A percentile compares a stretch with the other conserved stretches of the same genome.
Conservation (phyloP, 1,140 invertebrate species). For the Campoletis sonorensis region DNA sequence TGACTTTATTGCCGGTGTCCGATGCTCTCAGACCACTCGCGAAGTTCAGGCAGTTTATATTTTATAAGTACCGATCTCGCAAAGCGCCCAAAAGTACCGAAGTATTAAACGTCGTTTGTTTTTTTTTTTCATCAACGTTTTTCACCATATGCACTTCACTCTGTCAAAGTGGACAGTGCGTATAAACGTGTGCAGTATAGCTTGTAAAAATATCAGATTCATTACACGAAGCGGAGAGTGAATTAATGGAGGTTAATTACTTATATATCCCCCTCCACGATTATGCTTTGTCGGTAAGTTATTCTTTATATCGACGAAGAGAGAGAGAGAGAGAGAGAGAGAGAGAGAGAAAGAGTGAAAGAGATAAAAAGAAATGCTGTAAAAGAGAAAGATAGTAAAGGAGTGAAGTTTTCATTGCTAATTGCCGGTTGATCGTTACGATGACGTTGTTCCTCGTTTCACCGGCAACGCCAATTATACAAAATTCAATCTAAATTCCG, state of each 20-base stretch:
- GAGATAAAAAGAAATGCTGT: not conserved
- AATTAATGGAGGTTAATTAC: conserved; percentile 31
- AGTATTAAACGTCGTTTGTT: not conserved
- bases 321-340: conserved; percentile 1
- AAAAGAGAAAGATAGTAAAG: not conserved
- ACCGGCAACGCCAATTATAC: conserved; percentile 23
- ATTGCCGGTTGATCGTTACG: conserved; percentile 29
- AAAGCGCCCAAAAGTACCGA: not conserved
- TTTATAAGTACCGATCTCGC: not conserved
- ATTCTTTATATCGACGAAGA: not conserved
- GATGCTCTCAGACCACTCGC: not conserved
- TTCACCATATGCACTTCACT: not conserved
- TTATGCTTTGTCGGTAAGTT: conserved; percentile 20
- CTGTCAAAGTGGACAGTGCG: conserved; percentile 4
- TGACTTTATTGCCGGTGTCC: conserved; percentile 37
- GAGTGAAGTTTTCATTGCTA: not conserved
- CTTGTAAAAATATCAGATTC: conserved; percentile 28
- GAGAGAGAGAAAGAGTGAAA: no score
- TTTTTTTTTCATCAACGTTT: not conserved
- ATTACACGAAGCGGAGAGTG: conserved; percentile 23
- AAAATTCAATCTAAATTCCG: conserved; percentile 23
- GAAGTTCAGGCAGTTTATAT: not conserved
- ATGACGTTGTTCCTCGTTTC: conserved; percentile 36
- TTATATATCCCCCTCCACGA: not conserved
- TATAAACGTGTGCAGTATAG: not conserved